phyloP scores from a whole-genome alignment of 2,113 vertebrate genomes.

The Poeciliopsis prolifica region DNA sequence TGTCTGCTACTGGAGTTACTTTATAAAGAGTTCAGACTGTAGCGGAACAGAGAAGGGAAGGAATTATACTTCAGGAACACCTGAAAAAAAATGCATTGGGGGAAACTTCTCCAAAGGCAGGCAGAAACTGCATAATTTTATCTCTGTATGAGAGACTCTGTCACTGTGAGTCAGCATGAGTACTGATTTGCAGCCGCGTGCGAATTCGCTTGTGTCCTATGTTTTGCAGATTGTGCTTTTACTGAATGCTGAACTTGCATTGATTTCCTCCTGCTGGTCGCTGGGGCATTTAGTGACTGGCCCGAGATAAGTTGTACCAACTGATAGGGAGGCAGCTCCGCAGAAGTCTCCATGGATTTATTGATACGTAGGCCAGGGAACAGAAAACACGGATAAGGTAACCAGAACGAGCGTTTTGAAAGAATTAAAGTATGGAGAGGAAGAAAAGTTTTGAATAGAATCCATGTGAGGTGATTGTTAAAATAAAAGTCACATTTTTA shows the following conservation, averaged over 20 bases:
- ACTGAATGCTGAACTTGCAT: conserved; percentile 45
- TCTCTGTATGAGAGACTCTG: conserved; percentile 7
- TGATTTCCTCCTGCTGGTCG: conserved; percentile 31
- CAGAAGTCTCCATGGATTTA: conserved; percentile 33
- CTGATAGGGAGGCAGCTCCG: conserved; percentile 34
- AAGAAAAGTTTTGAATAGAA: not conserved
- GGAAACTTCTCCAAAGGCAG: conserved; percentile 11
- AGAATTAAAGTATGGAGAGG: not conserved
- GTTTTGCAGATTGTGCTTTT: conserved; percentile 42
- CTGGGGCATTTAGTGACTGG: conserved; percentile 30
- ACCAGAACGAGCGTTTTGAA: not conserved
- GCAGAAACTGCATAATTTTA: conserved; percentile 20
- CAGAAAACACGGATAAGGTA: conserved; percentile 3
- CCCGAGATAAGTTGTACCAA: conserved; percentile 43
- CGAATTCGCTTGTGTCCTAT: conserved; percentile 28
- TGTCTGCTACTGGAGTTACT: conserved; percentile 18
- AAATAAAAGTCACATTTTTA: not conserved
- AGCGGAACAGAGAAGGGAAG: conserved; percentile 19
- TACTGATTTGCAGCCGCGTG: conserved; percentile 1
- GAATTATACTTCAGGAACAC: not conserved
- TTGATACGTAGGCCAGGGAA: conserved; percentile 4
- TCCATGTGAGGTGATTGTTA: not conserved
- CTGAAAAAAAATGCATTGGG: conserved; percentile 24
- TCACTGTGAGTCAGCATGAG: conserved; percentile 9
- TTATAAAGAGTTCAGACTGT: conserved; percentile 13